Base-by-base conservation (phyloP, 2,888 invertebrate species). In the Melanotus villosus region DNA sequence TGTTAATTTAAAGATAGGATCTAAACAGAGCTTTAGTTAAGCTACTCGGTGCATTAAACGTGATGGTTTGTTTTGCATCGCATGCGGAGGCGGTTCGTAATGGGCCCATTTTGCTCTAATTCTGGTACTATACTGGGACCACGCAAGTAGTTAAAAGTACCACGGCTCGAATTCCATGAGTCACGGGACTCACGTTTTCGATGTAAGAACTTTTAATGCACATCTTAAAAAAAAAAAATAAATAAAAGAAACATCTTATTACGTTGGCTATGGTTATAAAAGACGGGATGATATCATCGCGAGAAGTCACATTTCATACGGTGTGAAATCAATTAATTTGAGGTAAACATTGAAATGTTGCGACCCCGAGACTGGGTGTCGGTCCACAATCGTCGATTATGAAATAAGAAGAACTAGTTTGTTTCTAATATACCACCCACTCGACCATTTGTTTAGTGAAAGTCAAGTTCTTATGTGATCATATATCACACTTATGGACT, bases 41-140 rank as follows among this genome's bases (percentile, higher is more conserved):
- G 21, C 38, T 38, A 54, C 52, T 16, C 30, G 43, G 59, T 66
- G 21, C 62, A 62, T 56, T 62, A 67, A 62, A 64, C 68, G 68
- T 68, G 63, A 67, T 67, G 67, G 60, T 60, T 36, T 43, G 36
- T 56, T n/a, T 54, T 67, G 67, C 67, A 60, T 54, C 23, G 56
- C 50, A 59, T 58, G 64, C 60, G 65, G 62, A 50, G 69, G 65
- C 54, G 65, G 65, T 32, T 14, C 43, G 7, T 68, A 68, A 69
- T 65, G 69, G 69, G n/a, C 14, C 69, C 69, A 69, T 69, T 69
- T 69, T 60, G 60, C 54, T 65, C 60, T 69, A 69, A 69, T 69
- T 65, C 69, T 69, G 50, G 57, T 63, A 52, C 58, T 38, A 41
- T 38, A 56, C 47, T 57, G 64, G 64, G 68, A 52, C 64, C 68